Conservation (phyloP, 2,888 invertebrate genomes). For the Parascotia fuliginaria region DNA sequence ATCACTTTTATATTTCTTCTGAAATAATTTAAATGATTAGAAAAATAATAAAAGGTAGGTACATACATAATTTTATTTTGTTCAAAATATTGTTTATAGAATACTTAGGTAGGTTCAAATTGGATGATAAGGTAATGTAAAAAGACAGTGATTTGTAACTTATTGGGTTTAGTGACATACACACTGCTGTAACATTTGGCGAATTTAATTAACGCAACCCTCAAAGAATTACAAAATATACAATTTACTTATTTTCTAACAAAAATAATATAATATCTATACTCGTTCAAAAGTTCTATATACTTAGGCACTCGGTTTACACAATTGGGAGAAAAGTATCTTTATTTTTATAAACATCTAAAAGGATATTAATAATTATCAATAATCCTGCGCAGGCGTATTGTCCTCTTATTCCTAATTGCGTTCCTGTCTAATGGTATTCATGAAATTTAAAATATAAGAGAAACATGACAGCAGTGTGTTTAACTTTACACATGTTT, state of each 20-base stretch:
- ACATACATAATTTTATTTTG: background rate
- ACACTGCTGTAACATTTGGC: background rate
- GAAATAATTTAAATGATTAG: slow-evolving; percentile 67
- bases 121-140: background rate
- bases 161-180: background rate
- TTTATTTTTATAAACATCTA: background rate
- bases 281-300: slow-evolving; percentile 7
- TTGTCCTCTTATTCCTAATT: slow-evolving; percentile 4
- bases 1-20: slow-evolving; percentile 74
- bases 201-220: slow-evolving; percentile 6
- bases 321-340: slow-evolving; percentile 8
- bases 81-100: background rate
- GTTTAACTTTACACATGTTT: slow-evolving; percentile 7
- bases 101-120: background rate
- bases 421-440: background rate
- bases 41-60: slow-evolving; percentile 66
- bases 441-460: background rate
- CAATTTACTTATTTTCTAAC: background rate
- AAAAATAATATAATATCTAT: slow-evolving; percentile 12
- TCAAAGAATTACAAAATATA: slow-evolving; percentile 22
- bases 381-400: background rate
- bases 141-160: background rate
- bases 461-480: slow-evolving; percentile 38
- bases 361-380: background rate
- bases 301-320: slow-evolving; percentile 31